Evolutionary conservation across 2,113 vertebrate genomes (phyloP).

Genomic region (Platichthys stellatus): DNA sequence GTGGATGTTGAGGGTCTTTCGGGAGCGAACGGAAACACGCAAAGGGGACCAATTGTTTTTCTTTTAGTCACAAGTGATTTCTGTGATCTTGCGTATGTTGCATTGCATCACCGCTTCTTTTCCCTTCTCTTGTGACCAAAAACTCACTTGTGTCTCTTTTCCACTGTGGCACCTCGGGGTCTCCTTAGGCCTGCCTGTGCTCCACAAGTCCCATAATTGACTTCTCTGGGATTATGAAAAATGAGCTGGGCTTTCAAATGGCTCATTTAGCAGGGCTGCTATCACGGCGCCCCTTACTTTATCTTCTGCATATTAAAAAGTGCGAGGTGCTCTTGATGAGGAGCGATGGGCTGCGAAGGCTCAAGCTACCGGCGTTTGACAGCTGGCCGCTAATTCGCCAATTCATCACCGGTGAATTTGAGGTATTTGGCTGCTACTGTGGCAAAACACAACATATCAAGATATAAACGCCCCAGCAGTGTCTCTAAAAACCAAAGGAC

Average conservation of each 20-base stretch:
- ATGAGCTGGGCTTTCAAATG: constrained; percentile 67
- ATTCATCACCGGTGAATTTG: constrained; percentile 66
- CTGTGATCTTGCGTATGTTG: constrained; percentile 44
- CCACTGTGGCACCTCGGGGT: constrained; percentile 37
- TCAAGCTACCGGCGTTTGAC: constrained; percentile 34
- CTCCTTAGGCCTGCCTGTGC: constrained; percentile 50
- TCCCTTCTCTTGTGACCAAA: constrained; percentile 32
- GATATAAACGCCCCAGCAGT: constrained; percentile 14
- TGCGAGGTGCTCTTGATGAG: constrained; percentile 64
- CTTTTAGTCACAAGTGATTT: constrained; percentile 61
- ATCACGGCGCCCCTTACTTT: constrained; percentile 61
- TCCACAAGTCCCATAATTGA: constrained; percentile 67
- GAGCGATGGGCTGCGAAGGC: constrained; percentile 62
- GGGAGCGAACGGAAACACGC: constrained; percentile 30
- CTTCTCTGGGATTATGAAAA: constrained; percentile 73
- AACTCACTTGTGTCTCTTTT: constrained; percentile 33
- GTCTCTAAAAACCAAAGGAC: constrained; percentile 9
- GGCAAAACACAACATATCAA: constrained; percentile 50
- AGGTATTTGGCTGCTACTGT: constrained; percentile 34
- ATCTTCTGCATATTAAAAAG: constrained; percentile 68
- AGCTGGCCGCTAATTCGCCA: constrained; percentile 62
- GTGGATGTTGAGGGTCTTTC: constrained; percentile 11
- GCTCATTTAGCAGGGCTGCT: constrained; percentile 68
- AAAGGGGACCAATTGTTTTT: constrained; percentile 53
- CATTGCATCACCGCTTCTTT: constrained; percentile 32